phyloP scores from a whole-genome alignment of 2,113 vertebrate species.

The Lota lota region DNA sequence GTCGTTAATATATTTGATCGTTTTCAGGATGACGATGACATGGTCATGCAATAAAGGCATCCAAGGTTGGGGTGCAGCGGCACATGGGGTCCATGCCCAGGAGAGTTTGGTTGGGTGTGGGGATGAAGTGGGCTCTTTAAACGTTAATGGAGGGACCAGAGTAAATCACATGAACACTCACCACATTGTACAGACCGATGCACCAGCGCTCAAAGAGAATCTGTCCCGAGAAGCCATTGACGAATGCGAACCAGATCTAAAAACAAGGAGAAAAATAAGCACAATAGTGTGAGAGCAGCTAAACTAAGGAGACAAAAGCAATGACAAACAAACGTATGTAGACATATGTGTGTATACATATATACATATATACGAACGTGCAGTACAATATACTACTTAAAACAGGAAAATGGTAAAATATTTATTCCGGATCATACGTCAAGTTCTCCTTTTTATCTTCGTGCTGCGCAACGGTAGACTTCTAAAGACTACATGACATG shows the following conservation, averaged over 20 bases:
- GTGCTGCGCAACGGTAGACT: no score
- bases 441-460: background rate
- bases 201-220: conserved; percentile 99
- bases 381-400: background rate
- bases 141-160: conserved; percentile 25
- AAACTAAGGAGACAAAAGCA: conserved; percentile 2
- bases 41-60: conserved; percentile 49
- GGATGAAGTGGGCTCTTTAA: conserved; percentile 36
- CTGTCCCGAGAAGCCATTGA: conserved; percentile 98
- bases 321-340: background rate
- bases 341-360: background rate
- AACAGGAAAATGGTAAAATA: background rate
- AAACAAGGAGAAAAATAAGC: conserved; percentile 54
- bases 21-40: conserved; percentile 69
- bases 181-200: conserved; percentile 98
- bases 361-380: background rate
- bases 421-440: background rate
- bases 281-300: conserved; percentile 2
- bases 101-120: conserved; percentile 23
- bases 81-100: conserved; percentile 42
- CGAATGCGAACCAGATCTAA: conserved; percentile 98
- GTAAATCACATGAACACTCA: conserved; percentile 71
- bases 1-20: conserved; percentile 70
- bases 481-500: no score
- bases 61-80: conserved; percentile 32